Evolutionary conservation across 1,140 invertebrate genomes (phyloP), one percentile per base, ranked within the genome.

Genomic region (Amphibalanus amphitrite): DNA sequence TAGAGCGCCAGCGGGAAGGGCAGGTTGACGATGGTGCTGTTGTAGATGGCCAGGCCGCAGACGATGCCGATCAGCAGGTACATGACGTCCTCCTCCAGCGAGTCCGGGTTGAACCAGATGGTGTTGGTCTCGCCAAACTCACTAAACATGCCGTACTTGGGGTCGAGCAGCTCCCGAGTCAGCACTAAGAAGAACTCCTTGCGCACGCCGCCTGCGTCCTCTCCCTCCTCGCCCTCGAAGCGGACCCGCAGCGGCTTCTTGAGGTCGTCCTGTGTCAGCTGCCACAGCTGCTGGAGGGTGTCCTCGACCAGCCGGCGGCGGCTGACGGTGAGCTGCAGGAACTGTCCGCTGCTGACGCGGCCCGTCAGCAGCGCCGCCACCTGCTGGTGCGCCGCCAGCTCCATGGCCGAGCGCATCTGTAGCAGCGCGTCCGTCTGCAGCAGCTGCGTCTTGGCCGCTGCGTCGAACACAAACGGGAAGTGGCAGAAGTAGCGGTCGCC

Each of bases 141-240:
- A 75, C 88, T 88, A 79, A 99, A 99, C 95, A 99, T 98, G 67
- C 96, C 96, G 80, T 95, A 98, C 75, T 97, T 95, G 0, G 93
- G 92, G 83, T 98, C 92, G 59, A 98, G 84, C 69, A 98, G 89
- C 81, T 98, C 93, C 77, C 89, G 86, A 0, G 98, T 80, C 0
- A 98, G 78, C 15, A 98, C 81, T 82, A 98, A 83, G 78, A 98
- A 98, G 80, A 98, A 98, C 80, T 99, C 96, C 81, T 98, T 97
- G 69, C 87, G 87, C 0, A 98, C 95, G 29, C 95, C 95, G 67
- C 96, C 96, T 0, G 91, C 94, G 84, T 99, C 96, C 80, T 96
- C 91, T 17, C 93, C 95, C 81, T 98, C 95, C 82, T 98, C 95
- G 0, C 86, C 89, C 0, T 86, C 81, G 81, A 97, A 97, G 25